Base-by-base conservation (phyloP, 2,113 vertebrate genomes). In the Eptesicus fuscus region DNA sequence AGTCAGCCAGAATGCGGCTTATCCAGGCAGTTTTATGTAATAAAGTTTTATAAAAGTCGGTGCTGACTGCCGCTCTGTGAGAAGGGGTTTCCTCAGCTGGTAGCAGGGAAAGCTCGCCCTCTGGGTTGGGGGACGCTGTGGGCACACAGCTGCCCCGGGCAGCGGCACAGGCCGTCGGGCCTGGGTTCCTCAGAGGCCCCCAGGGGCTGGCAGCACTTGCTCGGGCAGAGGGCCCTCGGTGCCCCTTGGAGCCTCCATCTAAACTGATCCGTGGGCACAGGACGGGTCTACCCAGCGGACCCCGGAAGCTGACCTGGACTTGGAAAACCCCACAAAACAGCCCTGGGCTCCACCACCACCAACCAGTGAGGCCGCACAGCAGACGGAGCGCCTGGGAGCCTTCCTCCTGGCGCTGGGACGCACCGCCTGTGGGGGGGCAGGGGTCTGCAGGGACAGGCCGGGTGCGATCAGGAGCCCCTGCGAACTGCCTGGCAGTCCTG, bases 371-470 rank as follows among this genome's bases (percentile, higher is more conserved):
- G 53, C 53, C 7, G 18, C 14, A 53, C 53, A 53, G 53, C 22
- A 93, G 53, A n/a, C 91, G 2, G 5, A 98, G 98, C 83, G 97
- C 88, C 47, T 89, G 49, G 42, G 7, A 42, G 42, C 96, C 79
- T 97, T 98, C 67, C 97, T 98, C 91, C 87, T 22, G 98, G 98
- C 23, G 84, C 1, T 10, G 97, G 95, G 90, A 96, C 32, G 70
- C 74, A 90, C 8, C 86, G 97, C 35, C 71, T 17, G 6, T 79
- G 76, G 37, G 56, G 30, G 11, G 91, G 37, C n/a, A n/a, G 0
- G 97, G 0, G 90, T 49, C 9, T 98, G 98, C 95, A 98, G 82
- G 69, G 98, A 97, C 56, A 98, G 82, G 71, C 98, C 98, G 83
- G 77, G 96, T 0, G 95, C 93, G 4, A 97, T 96, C 79, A 97